Conservation (phyloP, 2,113 vertebrate genomes). For the Rhinolophus sinicus region DNA sequence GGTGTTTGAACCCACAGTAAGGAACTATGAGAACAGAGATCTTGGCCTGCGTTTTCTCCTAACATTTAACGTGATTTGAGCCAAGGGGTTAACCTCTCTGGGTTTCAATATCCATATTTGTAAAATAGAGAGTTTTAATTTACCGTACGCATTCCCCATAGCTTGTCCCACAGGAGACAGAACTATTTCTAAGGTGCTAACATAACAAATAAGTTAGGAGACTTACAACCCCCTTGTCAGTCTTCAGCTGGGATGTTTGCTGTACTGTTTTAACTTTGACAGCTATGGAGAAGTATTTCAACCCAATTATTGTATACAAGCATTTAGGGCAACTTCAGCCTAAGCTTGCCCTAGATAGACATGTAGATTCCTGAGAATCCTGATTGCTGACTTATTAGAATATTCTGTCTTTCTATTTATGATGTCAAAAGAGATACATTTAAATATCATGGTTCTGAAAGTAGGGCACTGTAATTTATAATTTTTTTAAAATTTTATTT, state of each 20-base stretch:
- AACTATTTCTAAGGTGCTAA: not conserved
- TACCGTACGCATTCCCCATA: not conserved
- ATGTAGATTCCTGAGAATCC: not conserved
- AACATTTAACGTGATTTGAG: not conserved
- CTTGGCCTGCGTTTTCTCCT: not conserved
- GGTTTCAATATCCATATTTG: not conserved
- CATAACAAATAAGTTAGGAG: not conserved
- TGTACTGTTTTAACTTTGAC: not conserved
- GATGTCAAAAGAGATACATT: not conserved
- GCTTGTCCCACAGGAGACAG: not conserved
- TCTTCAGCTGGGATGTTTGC: not conserved
- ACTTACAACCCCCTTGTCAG: not conserved
- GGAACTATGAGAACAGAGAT: not conserved
- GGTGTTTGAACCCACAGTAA: not conserved
- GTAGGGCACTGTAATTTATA: conserved; percentile 27
- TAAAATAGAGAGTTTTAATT: not conserved
- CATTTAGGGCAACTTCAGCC: not conserved
- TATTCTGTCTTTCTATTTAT: conserved; percentile 20
- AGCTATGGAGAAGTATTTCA: not conserved
- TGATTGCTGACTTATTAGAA: conserved; percentile 1
- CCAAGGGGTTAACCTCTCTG: not conserved
- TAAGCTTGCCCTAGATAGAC: not conserved
- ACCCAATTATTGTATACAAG: not conserved
- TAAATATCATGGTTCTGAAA: conserved; percentile 9
- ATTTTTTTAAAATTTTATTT: conserved; percentile 8